Base-by-base conservation (phyloP, 2,113 vertebrate genomes). In the Anolis carolinensis region DNA sequence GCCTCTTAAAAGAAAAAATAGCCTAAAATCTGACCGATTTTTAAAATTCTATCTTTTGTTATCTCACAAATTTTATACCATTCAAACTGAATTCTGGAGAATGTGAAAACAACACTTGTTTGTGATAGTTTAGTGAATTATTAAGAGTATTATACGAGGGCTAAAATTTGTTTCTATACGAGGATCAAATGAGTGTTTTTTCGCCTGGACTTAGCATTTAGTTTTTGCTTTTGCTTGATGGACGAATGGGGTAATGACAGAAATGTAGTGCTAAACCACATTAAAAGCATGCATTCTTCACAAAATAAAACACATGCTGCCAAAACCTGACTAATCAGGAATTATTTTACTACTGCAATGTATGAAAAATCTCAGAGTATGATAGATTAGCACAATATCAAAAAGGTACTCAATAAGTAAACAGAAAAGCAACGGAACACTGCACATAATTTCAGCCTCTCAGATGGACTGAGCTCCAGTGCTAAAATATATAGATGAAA, bases 361-460 rank as follows among this genome's bases (percentile, higher is more conserved):
- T 65, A 59, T 82, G 75, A 87, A 84, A 84, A 34, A 88, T 16
- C 77, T 79, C 14, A 34, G 39, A 75, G 36, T 48, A 72, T 0
- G 72, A 83, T 86, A n/a, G n/a, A n/a, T n/a, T n/a, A 71, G 34
- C 36, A 83, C 73, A 85, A 86, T 84, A 91, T 36, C 88, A 90
- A 70, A 74, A 85, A 84, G 52, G 52, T 72, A 87, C 25, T 13
- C 88, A 87, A 34, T 32, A 87, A 65, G 27, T 55, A 25, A 91
- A 68, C 55, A 48, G 0, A 7, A 50, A 63, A 67, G 76, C 87
- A 89, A 77, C 21, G 2, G 21, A 73, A 73, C 65, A n/a, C n/a
- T n/a, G n/a, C n/a, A 6, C 27, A 81, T 21, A 13, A 21, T 74
- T 74, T 80, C 36, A 50, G 32, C 13, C 10, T 85, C 20, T 39